phyloP scores from a whole-genome alignment of 1,140 invertebrate species.

The Drosophila cardini region DNA sequence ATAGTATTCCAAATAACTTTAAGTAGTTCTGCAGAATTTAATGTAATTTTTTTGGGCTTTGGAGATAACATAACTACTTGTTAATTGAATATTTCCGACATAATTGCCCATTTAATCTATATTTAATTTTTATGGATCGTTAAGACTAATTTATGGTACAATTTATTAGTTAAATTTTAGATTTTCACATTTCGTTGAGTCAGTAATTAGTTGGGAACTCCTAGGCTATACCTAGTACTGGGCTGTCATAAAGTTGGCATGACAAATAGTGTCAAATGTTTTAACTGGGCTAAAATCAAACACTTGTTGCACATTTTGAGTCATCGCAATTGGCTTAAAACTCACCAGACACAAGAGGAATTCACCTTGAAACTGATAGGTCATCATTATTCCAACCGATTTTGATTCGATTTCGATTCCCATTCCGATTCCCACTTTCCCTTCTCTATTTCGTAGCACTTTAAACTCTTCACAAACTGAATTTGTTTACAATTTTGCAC shows the following conservation, averaged over 20 bases:
- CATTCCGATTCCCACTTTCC: background rate
- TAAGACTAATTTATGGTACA: constrained; percentile 10
- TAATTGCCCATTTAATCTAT: constrained; percentile 4
- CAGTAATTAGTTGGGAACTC: constrained; percentile 13
- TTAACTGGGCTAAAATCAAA: constrained; percentile 11
- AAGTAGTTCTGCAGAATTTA: too few relatives aligned
- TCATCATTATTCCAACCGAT: background rate
- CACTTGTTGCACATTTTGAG: constrained; percentile 33
- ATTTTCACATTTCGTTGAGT: constrained; percentile 10
- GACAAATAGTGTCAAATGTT: constrained; percentile 8
- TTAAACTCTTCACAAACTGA: background rate
- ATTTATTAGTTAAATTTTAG: constrained; percentile 1
- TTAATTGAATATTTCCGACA: background rate
- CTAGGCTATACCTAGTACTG: background rate
- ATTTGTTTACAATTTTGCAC: constrained; percentile 64
- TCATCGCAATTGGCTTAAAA: constrained; percentile 9
- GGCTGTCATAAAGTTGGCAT: constrained; percentile 5
- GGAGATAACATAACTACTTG: constrained; percentile 6
- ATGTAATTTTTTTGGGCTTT: background rate
- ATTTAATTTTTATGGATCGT: constrained; percentile 28
- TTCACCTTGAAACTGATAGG: constrained; percentile 29
- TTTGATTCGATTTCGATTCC: background rate
- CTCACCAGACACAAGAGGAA: background rate
- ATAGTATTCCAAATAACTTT: too few relatives aligned
- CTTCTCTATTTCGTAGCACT: background rate